Evolutionary conservation across 2,888 invertebrate genomes (phyloP), one percentile per base, ranked within the genome.

Genomic region (Stenodema calcarata): DNA sequence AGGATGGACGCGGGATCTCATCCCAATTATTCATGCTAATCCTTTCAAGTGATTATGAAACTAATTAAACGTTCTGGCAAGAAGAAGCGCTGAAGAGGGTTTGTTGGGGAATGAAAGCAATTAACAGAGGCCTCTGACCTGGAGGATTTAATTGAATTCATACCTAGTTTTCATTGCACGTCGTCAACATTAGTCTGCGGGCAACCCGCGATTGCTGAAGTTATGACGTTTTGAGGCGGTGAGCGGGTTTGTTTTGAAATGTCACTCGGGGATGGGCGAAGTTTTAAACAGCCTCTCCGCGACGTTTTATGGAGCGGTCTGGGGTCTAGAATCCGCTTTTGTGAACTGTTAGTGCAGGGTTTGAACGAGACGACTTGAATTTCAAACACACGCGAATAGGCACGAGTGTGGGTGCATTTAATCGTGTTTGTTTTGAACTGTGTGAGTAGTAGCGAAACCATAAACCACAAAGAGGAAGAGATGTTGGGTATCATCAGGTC

Each of bases 11-110:
- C 11, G n/a, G 28, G 3, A 14, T 1, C 35, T 76, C 76, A 76
- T 76, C 80, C 50, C 50, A 78, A 78, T n/a, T n/a, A n/a, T 80
- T 50, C 80, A 80, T 80, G 80, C 23, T 80, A 80, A 80, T 80
- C 80, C 80, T 80, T 50, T 80, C 47, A 50, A 47, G 80, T 35
- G 50, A 50, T 80, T 47, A 80, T 80, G 50, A 80, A 80, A 80
- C 80, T 80, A 80, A 80, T 80, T 50, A 50, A 80, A 80, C 78
- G 73, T 73, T 35, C 28, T 28, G 73, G 42, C 78, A 42, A 42
- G 78, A 78, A 78, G 78, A 35, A 42, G 75, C 75, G 11, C 78
- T 78, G 78, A 27, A 42, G 78, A 78, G 78, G 78, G 78, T 30
- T 70, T 78, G 78, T 44, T 42, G 35, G 78, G 35, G 78, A 78